These are phyloP conservation scores for Callipepla californica DNA, from an alignment of 2,113 vertebrate genomes.

Conservation along the genomic window DNA sequence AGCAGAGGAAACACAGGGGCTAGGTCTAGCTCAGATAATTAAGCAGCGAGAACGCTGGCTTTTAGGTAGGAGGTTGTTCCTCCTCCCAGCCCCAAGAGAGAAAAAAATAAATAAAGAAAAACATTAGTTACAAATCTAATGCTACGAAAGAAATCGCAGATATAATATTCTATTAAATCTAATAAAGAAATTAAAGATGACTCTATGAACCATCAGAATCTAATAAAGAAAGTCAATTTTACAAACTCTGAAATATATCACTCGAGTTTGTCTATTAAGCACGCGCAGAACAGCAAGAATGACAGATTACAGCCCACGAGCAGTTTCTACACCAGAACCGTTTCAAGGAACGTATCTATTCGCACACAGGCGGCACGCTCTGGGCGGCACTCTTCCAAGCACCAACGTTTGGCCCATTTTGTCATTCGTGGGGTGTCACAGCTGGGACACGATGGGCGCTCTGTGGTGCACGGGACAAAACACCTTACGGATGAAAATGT, in stretches of 20 bases:
- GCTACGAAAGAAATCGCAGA: not conserved
- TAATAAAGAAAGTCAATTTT: not conserved
- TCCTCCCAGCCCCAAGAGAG: not conserved
- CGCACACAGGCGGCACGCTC: not conserved
- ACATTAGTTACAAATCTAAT: not conserved
- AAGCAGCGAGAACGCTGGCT: not conserved
- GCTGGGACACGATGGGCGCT: not conserved
- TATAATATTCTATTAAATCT: not conserved
- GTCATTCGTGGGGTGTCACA: not conserved
- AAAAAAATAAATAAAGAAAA: not conserved
- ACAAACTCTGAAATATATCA: not conserved
- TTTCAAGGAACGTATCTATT: not conserved
- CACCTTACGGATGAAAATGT: rapidly evolving
- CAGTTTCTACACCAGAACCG: not conserved
- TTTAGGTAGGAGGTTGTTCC: not conserved
- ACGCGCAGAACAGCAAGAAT: not conserved
- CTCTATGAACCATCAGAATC: not conserved
- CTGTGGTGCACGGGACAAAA: not conserved
- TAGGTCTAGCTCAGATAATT: not conserved
- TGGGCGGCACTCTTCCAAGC: not conserved
- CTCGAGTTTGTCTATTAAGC: not conserved
- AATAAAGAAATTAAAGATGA: not conserved
- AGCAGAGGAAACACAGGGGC: not conserved
- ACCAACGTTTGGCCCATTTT: not conserved
- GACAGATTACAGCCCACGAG: not conserved